Evolutionary conservation across 1,140 invertebrate genomes (phyloP).

Genomic region (Ctenoplectra terminalis): DNA sequence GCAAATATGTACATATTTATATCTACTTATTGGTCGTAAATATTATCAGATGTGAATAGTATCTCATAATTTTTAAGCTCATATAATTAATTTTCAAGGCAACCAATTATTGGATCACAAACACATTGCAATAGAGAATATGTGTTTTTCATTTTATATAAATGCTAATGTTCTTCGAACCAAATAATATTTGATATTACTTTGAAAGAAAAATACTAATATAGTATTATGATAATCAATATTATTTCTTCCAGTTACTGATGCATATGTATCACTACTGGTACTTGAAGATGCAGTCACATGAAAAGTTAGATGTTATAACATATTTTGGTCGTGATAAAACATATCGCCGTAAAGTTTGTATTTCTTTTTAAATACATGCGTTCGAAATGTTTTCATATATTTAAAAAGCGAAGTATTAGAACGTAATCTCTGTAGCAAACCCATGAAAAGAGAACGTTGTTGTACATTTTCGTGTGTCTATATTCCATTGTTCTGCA

Average conservation of each 20-base stretch:
- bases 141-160: slow-evolving; percentile 23
- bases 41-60: slow-evolving; percentile 23
- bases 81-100: slow-evolving; percentile 12
- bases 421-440: slow-evolving; percentile 46
- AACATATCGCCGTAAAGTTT: slow-evolving; percentile 35
- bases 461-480: slow-evolving; percentile 53
- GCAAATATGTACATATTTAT: slow-evolving; percentile 51
- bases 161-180: slow-evolving; percentile 1
- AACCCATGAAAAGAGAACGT: slow-evolving; percentile 62
- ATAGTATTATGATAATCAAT: neutral
- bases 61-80: slow-evolving; percentile 19
- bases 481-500: slow-evolving; percentile 65
- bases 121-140: slow-evolving; percentile 18
- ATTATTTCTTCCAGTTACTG: neutral
- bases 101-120: slow-evolving; percentile 38
- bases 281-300: slow-evolving; percentile 10
- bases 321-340: slow-evolving; percentile 34
- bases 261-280: slow-evolving; percentile 10
- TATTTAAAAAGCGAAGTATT: slow-evolving; percentile 43
- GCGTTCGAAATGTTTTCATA: slow-evolving; percentile 33
- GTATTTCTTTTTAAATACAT: slow-evolving; percentile 40
- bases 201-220: slow-evolving; percentile 28
- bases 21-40: slow-evolving; percentile 24
- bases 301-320: slow-evolving; percentile 48
- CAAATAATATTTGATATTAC: slow-evolving; percentile 21